phyloP scores from a whole-genome alignment of 2,888 invertebrate genomes.

The Argyresthia albistria region DNA sequence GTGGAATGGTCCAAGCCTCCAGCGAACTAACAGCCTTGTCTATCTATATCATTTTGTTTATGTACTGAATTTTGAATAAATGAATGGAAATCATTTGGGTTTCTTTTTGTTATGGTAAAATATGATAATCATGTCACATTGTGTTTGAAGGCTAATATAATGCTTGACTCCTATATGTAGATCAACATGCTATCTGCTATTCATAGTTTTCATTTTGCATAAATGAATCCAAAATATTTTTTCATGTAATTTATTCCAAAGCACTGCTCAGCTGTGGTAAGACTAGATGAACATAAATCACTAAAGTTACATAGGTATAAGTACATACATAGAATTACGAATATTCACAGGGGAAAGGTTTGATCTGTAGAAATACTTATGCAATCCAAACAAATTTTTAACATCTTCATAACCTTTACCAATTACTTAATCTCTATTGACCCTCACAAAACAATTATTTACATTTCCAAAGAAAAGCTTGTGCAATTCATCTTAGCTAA shows the following conservation, averaged over 20 bases:
- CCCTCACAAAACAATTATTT: constrained; percentile 10
- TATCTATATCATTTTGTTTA: constrained; percentile 20
- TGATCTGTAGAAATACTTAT: too few species aligned
- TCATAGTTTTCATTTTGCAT: too few species aligned
- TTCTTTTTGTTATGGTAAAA: neutral
- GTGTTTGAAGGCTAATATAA: too few species aligned
- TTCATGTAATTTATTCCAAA: too few species aligned
- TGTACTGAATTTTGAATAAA: constrained; percentile 14
- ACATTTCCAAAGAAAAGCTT: constrained; percentile 12
- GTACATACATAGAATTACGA: too few species aligned
- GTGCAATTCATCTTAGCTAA: neutral
- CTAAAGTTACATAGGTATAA: neutral
- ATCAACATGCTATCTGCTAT: too few species aligned
- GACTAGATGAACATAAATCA: neutral
- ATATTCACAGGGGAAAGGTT: too few species aligned
- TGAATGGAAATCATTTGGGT: too few species aligned
- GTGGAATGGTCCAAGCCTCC: constrained; percentile 99
- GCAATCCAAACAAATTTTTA: neutral
- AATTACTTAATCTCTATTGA: neutral
- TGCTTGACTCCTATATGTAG: too few species aligned
- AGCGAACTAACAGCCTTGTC: constrained; percentile 32
- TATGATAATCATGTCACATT: too few species aligned
- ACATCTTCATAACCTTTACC: neutral
- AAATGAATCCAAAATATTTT: too few species aligned
- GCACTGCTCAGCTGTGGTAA: neutral